Evolutionary conservation across 2,113 vertebrate species (phyloP).

Genomic region (Eira barbara): DNA sequence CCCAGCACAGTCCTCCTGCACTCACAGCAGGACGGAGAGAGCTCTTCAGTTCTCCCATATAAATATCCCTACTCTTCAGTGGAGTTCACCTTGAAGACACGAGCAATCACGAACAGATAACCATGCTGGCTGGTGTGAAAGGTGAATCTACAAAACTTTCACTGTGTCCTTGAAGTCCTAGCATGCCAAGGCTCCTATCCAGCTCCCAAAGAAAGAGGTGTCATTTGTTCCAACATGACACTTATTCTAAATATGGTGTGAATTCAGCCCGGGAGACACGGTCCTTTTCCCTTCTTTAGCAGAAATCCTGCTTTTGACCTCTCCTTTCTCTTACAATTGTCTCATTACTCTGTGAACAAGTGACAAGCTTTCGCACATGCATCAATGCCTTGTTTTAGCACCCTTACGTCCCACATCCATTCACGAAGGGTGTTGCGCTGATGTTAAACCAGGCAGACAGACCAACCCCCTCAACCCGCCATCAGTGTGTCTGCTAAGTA

Average conservation of each 20-base stretch:
- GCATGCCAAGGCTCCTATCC: not conserved
- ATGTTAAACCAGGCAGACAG: slow-evolving; percentile 15
- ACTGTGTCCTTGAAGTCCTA: not conserved
- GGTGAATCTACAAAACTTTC: not conserved
- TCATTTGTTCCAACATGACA: not conserved
- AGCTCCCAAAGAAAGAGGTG: not conserved
- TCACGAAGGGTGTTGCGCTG: not conserved
- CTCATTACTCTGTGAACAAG: not conserved
- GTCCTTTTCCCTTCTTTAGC: not conserved
- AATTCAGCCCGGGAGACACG: not conserved
- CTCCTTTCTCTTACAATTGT: not conserved
- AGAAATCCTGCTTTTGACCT: slow-evolving; percentile 2
- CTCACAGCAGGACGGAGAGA: not conserved
- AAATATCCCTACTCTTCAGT: not conserved
- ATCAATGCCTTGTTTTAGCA: not conserved
- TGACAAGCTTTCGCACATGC: not conserved
- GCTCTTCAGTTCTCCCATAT: not conserved
- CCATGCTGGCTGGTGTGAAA: not conserved
- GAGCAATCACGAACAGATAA: not conserved
- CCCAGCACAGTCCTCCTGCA: not conserved
- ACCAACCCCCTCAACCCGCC: not conserved
- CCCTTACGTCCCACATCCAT: not conserved
- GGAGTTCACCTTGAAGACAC: not conserved
- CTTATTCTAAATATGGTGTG: not conserved
- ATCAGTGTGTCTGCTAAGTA: not conserved